Conservation (phyloP, 2,113 vertebrate species). For the Hucho hucho region DNA sequence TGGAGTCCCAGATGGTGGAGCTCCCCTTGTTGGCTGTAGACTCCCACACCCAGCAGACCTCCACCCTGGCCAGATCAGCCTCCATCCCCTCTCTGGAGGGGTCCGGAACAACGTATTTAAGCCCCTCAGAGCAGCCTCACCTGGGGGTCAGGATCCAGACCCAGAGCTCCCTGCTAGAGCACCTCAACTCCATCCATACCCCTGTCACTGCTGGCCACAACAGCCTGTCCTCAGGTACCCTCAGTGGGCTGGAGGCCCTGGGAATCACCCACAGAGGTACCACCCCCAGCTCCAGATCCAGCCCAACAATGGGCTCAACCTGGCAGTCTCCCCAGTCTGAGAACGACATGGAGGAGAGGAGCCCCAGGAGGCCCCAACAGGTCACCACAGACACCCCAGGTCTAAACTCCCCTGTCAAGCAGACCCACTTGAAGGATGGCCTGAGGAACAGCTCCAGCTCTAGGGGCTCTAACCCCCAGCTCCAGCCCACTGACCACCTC, state of each 20-base stretch:
- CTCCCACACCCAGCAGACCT: conserved; percentile 13
- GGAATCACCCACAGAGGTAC: conserved; percentile 43
- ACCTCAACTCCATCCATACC: conserved; percentile 21
- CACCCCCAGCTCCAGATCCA: conserved; percentile 7
- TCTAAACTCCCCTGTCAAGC: conserved; percentile 53
- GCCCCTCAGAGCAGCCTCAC: conserved; percentile 19
- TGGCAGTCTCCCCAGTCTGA: conserved; percentile 39
- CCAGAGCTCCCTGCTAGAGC: conserved; percentile 33
- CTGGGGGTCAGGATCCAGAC: conserved; percentile 29
- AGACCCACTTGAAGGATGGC: conserved; percentile 60
- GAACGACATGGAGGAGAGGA: conserved; percentile 61
- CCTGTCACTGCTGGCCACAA: conserved; percentile 13
- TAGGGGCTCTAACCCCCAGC: conserved; percentile 9
- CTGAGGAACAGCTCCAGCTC: conserved; percentile 54
- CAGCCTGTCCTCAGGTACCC: conserved; percentile 17
- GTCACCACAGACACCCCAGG: conserved; percentile 47
- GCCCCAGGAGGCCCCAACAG: conserved; percentile 41
- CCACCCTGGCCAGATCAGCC: conserved; percentile 23
- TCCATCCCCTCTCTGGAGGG: conserved; percentile 19
- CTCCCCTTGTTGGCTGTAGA: conserved; percentile 23
- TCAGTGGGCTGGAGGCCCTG: conserved; percentile 7
- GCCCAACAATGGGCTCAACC: conserved; percentile 9
- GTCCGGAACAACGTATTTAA: conserved; percentile 27
- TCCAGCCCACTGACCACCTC: conserved; percentile 45
- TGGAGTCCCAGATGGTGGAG: conserved; percentile 3